Evolutionary conservation across 2,797 vertebrate genomes (phyloP), one percentile per base, ranked within the genome.

Genomic region (Protonibea diacanthus): DNA sequence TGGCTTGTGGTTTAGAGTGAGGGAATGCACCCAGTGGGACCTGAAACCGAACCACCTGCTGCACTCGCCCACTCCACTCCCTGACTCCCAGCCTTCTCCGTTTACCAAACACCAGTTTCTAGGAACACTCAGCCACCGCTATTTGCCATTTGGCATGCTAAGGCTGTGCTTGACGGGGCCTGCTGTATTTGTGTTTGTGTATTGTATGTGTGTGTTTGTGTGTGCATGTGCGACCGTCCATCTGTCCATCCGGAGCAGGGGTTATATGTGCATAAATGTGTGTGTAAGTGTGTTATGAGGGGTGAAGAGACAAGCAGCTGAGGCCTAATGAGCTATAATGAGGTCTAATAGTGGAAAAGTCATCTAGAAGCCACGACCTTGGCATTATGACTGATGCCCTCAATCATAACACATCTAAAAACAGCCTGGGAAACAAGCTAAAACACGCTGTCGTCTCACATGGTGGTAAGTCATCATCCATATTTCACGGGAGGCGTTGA

Each of bases 311-410:
- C 88, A 80, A 92, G 93, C 94, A 96, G 94, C 95, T 95, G 95
- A 94, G 80, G 89, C 76, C 86, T 95, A 95, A 95, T 95, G 94
- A 94, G 91, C 86, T 93, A 89, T 96, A 96, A 96, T 96, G 95
- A 95, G 91, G 87, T 81, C 92, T 95, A 95, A 95, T 94, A 93
- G 94, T 93, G 92, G 93, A 95, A 96, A 95, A 93, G 88, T 80
- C 90, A 92, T 95, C 89, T 91, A 89, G 89, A 88, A 94, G 93
- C 91, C 94, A 89, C 85, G 92, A 91, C 93, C 93, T 93, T 93
- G 93, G 93, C 86, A 94, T 94, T 93, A 92, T 90, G 90, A 95
- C 82, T 79, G 88, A 93, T 93, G 85, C 83, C 87, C 83, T 62
- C 87, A 89, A 93, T 85, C 90, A 93, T 91, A 93, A 93, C 93